Conservation (phyloP, 2,797 vertebrate species). For the Sebastes umbrosus region DNA sequence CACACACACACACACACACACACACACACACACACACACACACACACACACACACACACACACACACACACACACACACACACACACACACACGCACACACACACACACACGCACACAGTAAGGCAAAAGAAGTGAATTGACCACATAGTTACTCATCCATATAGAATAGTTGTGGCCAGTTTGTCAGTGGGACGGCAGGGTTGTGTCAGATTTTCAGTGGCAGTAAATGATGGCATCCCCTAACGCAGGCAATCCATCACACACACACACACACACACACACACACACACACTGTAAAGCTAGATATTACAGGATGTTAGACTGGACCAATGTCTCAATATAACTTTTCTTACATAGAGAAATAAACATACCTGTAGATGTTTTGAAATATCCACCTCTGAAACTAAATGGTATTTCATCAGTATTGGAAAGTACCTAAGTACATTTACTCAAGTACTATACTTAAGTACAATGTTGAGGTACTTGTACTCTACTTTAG, state of each 20-base stretch:
- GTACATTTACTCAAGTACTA: not conserved
- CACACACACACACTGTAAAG: not conserved
- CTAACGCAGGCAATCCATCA: constrained; percentile 32
- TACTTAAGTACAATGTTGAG: not conserved
- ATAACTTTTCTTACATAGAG: not conserved
- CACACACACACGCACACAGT: not conserved
- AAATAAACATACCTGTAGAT: not conserved
- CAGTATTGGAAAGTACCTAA: not conserved
- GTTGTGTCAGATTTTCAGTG: constrained; percentile 27
- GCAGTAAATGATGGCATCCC: constrained; percentile 33
- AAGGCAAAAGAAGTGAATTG: constrained; percentile 7
- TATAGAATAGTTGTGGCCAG: constrained; percentile 12
- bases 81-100: not conserved
- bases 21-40: not conserved
- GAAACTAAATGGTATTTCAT: not conserved
- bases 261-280: not conserved
- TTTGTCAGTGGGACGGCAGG: constrained; percentile 28
- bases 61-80: not conserved
- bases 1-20: not conserved
- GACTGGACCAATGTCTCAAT: not conserved
- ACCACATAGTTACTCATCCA: constrained; percentile 41
- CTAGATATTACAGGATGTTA: not conserved
- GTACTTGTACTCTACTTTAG: not conserved
- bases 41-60: no score
- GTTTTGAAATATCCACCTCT: not conserved